Conservation (phyloP, 2,888 invertebrate genomes). For the Glaucopsyche alexis region DNA sequence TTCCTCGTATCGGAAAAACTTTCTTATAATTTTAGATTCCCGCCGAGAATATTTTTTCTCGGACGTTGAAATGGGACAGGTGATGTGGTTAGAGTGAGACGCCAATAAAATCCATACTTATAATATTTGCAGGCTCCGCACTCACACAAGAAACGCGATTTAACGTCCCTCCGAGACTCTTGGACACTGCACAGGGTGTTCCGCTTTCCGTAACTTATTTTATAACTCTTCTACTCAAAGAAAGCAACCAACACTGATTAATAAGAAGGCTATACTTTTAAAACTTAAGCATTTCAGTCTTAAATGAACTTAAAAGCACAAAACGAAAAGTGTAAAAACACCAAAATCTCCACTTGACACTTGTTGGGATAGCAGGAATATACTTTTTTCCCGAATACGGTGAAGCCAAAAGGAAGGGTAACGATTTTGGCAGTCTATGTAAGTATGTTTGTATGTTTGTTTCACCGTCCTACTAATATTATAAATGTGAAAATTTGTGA, state of each 20-base stretch:
- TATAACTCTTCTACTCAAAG: background rate
- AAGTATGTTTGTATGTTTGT: no score
- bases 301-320: no score
- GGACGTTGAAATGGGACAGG: conserved; percentile 55
- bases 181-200: conserved; percentile 61
- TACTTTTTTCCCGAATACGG: no score
- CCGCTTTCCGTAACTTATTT: background rate
- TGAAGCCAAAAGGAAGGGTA: no score
- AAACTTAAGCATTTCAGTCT: no score
- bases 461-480: no score
- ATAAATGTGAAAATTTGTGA: no score
- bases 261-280: no score
- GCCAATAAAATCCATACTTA: conserved; percentile 77
- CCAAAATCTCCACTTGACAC: no score
- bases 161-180: conserved; percentile 73
- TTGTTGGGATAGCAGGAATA: no score
- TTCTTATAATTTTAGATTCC: conserved; percentile 72
- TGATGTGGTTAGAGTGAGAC: conserved; percentile 54
- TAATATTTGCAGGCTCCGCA: conserved; percentile 78
- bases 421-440: no score
- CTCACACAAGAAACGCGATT: conserved; percentile 64
- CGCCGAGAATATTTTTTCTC: conserved; percentile 70
- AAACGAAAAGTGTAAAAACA: no score
- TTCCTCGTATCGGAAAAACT: conserved; percentile 28
- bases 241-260: background rate